Evolutionary conservation across 1,140 invertebrate species (phyloP).

Genomic region (Antheraea pernyi): DNA sequence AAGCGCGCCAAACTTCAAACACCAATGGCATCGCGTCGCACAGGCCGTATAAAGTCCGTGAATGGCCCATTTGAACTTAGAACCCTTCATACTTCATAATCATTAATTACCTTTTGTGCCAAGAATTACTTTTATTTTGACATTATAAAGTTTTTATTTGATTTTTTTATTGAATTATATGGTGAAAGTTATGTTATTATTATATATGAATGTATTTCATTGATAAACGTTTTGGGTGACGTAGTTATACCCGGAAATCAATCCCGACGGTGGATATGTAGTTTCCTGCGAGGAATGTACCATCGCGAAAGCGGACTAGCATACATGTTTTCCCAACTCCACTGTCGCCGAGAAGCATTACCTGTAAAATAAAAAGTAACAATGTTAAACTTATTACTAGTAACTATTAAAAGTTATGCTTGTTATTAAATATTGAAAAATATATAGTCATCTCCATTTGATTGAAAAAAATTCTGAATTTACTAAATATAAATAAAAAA

Average conservation of each 20-base stretch:
- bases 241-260: slow-evolving; percentile 90
- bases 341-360: slow-evolving; percentile 94
- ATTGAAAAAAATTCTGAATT: too few relatives aligned
- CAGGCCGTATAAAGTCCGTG: slow-evolving; percentile 41
- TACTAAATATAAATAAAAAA: too few relatives aligned
- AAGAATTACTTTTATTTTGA: slow-evolving; percentile 27
- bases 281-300: slow-evolving; percentile 91
- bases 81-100: slow-evolving; percentile 59
- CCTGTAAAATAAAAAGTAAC: slow-evolving; percentile 76
- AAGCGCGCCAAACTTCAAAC: slow-evolving; percentile 72
- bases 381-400: too few relatives aligned
- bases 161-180: neutral
- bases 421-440: too few relatives aligned
- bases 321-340: slow-evolving; percentile 95
- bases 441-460: too few relatives aligned
- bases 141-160: slow-evolving; percentile 20
- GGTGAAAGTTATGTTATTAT: neutral
- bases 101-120: slow-evolving; percentile 47
- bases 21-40: slow-evolving; percentile 60
- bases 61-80: slow-evolving; percentile 68
- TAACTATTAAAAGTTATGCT: too few relatives aligned
- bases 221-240: slow-evolving; percentile 15
- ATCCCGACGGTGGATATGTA: slow-evolving; percentile 97
- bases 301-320: slow-evolving; percentile 91
- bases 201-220: slow-evolving; percentile 11